Percentiles rank a stretch among this genome's conserved stretches.
phyloP scores from a whole-genome alignment of 2,888 invertebrate genomes.

The Mactromeris polynyma region DNA sequence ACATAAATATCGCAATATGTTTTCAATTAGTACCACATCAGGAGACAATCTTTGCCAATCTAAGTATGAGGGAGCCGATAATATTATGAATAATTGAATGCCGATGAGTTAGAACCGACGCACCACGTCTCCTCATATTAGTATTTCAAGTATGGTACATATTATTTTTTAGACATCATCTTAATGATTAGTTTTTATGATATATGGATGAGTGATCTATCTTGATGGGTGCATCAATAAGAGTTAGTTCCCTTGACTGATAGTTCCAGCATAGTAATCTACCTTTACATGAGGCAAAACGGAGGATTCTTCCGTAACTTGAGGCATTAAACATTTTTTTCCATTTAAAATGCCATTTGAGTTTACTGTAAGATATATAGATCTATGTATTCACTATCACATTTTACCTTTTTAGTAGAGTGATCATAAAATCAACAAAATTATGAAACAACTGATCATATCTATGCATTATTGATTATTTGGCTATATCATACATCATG shows the following conservation, averaged over 20 bases:
- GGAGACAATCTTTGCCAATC: not conserved
- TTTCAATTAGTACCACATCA: not conserved
- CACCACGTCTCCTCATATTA: not conserved
- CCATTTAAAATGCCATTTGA: too few species aligned
- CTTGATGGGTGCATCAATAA: not conserved
- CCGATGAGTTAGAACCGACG: not conserved
- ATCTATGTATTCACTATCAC: too few species aligned
- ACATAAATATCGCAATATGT: slow-evolving; percentile 2
- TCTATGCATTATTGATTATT: too few species aligned
- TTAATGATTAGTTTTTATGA: not conserved
- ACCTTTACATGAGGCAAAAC: not conserved
- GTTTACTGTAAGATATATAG: too few species aligned
- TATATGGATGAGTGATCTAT: not conserved
- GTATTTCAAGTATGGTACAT: slow-evolving; percentile 3
- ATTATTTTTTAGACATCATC: not conserved
- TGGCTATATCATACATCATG: too few species aligned
- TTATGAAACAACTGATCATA: too few species aligned
- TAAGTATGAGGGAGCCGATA: slow-evolving; percentile 3
- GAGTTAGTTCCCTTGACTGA: not conserved
- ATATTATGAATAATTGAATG: not conserved
- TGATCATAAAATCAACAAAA: too few species aligned
- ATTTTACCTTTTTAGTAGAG: too few species aligned
- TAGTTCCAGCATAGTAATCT: not conserved
- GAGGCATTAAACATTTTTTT: not conserved
- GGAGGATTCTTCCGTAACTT: not conserved